phyloP scores from a whole-genome alignment of 2,797 vertebrate genomes.

The Capromys pilorides region DNA sequence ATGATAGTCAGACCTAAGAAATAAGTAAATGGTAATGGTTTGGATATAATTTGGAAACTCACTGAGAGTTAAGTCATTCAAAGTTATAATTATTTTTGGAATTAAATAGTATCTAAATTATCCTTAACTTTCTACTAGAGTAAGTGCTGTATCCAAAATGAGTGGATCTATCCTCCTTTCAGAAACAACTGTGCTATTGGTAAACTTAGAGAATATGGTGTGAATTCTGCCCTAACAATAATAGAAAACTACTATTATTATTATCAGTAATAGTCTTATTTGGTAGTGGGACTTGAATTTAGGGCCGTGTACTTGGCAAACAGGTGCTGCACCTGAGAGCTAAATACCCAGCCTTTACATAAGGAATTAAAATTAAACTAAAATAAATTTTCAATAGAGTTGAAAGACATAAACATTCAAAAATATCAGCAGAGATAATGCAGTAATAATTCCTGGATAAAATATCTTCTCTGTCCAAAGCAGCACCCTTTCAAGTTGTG shows the following conservation, averaged over 20 bases:
- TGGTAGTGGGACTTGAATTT: neutral
- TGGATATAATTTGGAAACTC: slow-evolving; percentile 14
- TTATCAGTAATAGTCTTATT: neutral
- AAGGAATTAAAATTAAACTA: slow-evolving; percentile 12
- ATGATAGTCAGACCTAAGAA: neutral
- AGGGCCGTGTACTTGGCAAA: neutral
- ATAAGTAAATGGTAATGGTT: neutral
- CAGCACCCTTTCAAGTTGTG: neutral
- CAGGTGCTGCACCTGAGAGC: too few relatives aligned
- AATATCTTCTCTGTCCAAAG: neutral
- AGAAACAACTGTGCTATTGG: neutral
- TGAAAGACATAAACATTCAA: neutral
- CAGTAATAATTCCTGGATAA: slow-evolving; percentile 57
- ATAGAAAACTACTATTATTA: neutral
- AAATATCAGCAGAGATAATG: slow-evolving; percentile 9
- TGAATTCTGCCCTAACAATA: neutral
- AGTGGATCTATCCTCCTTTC: neutral
- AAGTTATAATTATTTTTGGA: slow-evolving; percentile 15
- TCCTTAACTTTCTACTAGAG: neutral
- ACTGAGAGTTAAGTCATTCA: slow-evolving; percentile 2
- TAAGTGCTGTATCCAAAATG: neutral
- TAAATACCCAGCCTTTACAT: neutral
- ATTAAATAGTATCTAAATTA: slow-evolving; percentile 9
- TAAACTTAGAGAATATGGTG: neutral
- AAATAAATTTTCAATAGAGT: neutral